These are phyloP conservation scores for Hycleus phaleratus DNA, from an alignment of 1,140 invertebrate genomes.

Conservation along the genomic window DNA sequence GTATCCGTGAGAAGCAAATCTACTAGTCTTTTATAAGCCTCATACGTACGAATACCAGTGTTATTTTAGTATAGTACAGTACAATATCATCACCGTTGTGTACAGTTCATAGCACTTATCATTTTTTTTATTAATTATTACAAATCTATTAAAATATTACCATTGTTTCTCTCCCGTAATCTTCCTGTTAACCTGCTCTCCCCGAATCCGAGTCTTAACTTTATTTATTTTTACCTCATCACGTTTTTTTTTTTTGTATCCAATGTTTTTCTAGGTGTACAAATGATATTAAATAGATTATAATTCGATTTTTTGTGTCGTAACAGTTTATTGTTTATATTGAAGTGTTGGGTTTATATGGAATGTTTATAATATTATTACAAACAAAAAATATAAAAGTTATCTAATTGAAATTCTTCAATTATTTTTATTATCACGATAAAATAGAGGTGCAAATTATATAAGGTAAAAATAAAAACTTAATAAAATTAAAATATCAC, in stretches of 20 bases:
- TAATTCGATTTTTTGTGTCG: slow-evolving; percentile 24
- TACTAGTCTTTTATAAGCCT: slow-evolving; percentile 40
- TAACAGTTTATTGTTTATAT: slow-evolving; percentile 38
- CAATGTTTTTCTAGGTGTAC: slow-evolving; percentile 26
- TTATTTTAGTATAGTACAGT: slow-evolving; percentile 25
- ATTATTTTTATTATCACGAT: background rate
- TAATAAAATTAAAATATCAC: background rate
- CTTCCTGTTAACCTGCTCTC: background rate
- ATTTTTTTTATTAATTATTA: slow-evolving; percentile 2
- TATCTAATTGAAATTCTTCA: slow-evolving; percentile 1
- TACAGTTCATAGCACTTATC: slow-evolving; percentile 36
- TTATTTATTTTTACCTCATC: slow-evolving; percentile 26
- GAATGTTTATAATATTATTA: slow-evolving; percentile 38
- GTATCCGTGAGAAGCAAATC: slow-evolving; percentile 29
- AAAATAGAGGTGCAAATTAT: background rate
- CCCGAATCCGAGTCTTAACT: slow-evolving; percentile 1
- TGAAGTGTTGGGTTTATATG: slow-evolving; percentile 40
- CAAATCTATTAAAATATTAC: background rate
- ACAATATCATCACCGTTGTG: slow-evolving; percentile 38
- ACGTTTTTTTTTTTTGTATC: slow-evolving; percentile 9
- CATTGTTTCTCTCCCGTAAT: slow-evolving; percentile 6
- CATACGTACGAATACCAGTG: slow-evolving; percentile 34
- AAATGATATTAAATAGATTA: slow-evolving; percentile 20
- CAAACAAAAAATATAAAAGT: slow-evolving; percentile 25
- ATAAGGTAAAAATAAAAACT: background rate